phyloP scores from a whole-genome alignment of 2,113 vertebrate species.

The Atlantisia rogersi region DNA sequence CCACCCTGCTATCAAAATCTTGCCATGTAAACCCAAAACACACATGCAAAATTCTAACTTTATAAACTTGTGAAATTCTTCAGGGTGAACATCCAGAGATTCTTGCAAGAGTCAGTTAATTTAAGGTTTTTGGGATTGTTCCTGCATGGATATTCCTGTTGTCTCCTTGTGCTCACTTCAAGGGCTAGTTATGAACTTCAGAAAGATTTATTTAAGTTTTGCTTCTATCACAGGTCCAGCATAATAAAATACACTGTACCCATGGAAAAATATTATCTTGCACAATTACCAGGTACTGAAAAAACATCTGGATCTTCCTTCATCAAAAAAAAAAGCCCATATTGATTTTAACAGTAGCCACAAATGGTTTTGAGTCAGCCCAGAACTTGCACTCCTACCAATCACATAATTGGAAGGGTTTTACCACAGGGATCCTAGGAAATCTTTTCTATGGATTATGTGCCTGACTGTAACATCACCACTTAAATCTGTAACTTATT shows the following conservation, averaged over 20 bases:
- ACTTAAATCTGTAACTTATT: conserved; percentile 1
- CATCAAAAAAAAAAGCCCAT: background rate
- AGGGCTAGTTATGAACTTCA: background rate
- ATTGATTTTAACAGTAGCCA: background rate
- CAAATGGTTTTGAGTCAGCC: background rate
- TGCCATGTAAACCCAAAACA: no score
- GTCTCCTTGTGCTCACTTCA: background rate
- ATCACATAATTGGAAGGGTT: background rate
- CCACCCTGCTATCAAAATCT: no score
- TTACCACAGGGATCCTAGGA: background rate
- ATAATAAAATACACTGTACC: background rate
- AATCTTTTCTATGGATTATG: background rate
- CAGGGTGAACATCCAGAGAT: background rate
- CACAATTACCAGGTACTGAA: background rate
- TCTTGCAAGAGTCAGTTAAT: background rate
- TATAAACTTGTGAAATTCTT: background rate
- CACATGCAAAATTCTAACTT: background rate
- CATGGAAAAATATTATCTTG: background rate
- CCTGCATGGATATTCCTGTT: background rate
- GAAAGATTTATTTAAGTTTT: background rate
- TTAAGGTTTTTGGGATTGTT: background rate
- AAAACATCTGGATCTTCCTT: background rate
- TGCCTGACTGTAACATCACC: background rate
- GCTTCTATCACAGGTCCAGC: background rate
- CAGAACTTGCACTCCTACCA: background rate